phyloP scores from a whole-genome alignment of 1,140 invertebrate species.

The Zaprionus taronus region DNA sequence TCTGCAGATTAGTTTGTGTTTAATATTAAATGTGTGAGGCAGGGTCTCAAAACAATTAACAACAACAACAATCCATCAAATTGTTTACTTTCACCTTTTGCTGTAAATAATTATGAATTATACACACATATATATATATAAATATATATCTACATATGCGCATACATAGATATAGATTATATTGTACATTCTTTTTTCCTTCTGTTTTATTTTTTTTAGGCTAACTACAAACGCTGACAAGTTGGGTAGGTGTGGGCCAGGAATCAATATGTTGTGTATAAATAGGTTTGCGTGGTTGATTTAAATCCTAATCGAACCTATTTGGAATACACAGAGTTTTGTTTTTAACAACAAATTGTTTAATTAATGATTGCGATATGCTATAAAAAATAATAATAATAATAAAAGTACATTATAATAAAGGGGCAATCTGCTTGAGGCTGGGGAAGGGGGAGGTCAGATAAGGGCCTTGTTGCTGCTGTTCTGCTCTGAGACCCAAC shows the following conservation, averaged over 20 bases:
- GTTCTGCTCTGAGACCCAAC: slow-evolving; percentile 23
- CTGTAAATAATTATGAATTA: slow-evolving; percentile 60
- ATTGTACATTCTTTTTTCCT: slow-evolving; percentile 23
- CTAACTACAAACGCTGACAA: slow-evolving; percentile 40
- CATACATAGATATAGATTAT: slow-evolving; percentile 36
- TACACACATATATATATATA: slow-evolving; percentile 62
- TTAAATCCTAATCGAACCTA: slow-evolving; percentile 26
- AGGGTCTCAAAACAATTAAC: slow-evolving; percentile 64
- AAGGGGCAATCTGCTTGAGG: background rate
- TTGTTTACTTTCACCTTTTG: slow-evolving; percentile 82
- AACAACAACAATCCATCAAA: slow-evolving; percentile 78
- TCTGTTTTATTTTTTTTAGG: background rate
- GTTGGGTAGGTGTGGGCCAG: slow-evolving; percentile 24
- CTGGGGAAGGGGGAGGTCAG: no score
- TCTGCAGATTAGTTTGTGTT: slow-evolving; percentile 16
- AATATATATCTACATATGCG: slow-evolving; percentile 39
- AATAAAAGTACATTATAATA: background rate
- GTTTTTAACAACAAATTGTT: slow-evolving; percentile 14
- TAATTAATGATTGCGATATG: background rate
- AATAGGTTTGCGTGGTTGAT: slow-evolving; percentile 16
- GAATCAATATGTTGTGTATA: slow-evolving; percentile 14
- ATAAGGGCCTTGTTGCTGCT: slow-evolving; percentile 9
- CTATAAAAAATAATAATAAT: slow-evolving; percentile 14
- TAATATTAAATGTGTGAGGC: slow-evolving; percentile 42
- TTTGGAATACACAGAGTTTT: slow-evolving; percentile 22